phyloP scores from a whole-genome alignment of 2,797 vertebrate genomes.

The Micrastur ruficollis region DNA sequence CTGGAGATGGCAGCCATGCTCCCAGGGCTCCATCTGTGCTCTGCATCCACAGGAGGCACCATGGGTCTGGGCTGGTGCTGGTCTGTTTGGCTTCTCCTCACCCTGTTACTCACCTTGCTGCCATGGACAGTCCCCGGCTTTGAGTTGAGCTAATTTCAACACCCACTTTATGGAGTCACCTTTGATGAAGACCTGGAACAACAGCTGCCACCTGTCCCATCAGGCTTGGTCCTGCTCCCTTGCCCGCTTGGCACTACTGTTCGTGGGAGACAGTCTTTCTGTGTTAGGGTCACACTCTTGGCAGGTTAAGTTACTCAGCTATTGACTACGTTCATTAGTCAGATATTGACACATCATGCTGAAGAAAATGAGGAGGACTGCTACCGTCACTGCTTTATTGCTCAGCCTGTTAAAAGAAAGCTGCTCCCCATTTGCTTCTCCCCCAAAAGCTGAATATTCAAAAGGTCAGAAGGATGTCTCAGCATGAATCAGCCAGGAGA shows the following conservation, averaged over 20 bases:
- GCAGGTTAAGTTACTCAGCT: not conserved
- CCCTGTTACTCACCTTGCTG: not conserved
- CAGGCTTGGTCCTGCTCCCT: not conserved
- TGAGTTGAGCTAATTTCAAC: not conserved
- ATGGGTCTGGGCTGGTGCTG: not conserved
- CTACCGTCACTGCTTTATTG: not conserved
- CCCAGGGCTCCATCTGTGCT: not conserved
- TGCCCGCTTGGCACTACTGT: not conserved
- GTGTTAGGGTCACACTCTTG: not conserved
- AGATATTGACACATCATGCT: not conserved
- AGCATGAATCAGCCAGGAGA: slow-evolving; percentile 15
- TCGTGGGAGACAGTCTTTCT: accelerated
- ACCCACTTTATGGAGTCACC: not conserved
- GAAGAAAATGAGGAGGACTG: not conserved
- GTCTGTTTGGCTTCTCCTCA: accelerated
- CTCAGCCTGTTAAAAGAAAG: not conserved
- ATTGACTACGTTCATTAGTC: not conserved
- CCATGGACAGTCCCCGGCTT: not conserved
- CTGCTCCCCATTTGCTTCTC: not conserved
- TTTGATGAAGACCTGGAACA: not conserved
- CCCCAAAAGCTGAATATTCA: not conserved
- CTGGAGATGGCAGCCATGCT: not conserved
- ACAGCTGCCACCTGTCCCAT: not conserved
- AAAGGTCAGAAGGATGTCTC: slow-evolving; percentile 27
- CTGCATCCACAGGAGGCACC: not conserved